Evolutionary conservation across 2,888 invertebrate genomes (phyloP).

Genomic region (Philopedon plagiatum): DNA sequence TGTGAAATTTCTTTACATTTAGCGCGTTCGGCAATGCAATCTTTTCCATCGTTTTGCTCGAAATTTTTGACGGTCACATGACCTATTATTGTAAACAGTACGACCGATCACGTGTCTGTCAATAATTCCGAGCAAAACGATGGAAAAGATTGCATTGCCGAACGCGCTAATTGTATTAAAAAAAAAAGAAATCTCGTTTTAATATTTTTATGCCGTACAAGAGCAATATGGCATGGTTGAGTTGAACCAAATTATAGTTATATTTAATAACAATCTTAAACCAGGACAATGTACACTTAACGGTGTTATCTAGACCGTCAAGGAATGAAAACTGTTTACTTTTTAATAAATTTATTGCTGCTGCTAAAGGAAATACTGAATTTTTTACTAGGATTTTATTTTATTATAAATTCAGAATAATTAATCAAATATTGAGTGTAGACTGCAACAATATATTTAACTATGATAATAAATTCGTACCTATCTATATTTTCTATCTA

Average conservation of each 20-base stretch:
- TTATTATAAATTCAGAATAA: constrained; percentile 1
- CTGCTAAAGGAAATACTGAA: neutral
- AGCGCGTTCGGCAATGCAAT: too few species aligned
- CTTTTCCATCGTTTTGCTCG: too few species aligned
- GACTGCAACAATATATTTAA: neutral
- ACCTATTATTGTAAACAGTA: too few species aligned
- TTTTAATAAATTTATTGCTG: constrained; percentile 31
- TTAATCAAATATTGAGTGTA: neutral
- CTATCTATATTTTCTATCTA: too few species aligned
- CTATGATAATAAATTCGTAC: neutral
- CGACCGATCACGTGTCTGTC: too few species aligned
- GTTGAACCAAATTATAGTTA: constrained; percentile 48
- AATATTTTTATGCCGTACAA: constrained; percentile 19
- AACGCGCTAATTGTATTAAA: too few species aligned
- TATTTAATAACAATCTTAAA: constrained; percentile 47
- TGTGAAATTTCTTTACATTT: constrained; percentile 14
- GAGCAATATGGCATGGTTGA: constrained; percentile 37
- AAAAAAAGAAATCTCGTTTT: constrained; percentile 16
- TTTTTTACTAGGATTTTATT: neutral
- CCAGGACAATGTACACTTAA: constrained; percentile 46
- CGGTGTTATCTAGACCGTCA: constrained; percentile 48
- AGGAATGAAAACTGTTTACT: constrained; percentile 47
- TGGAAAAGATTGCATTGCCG: too few species aligned
- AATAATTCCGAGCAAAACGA: too few species aligned
- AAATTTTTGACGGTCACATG: too few species aligned